Evolutionary conservation across 2,888 invertebrate species (phyloP), one percentile per base, ranked within the genome.

Genomic region (Clanis bilineata): DNA sequence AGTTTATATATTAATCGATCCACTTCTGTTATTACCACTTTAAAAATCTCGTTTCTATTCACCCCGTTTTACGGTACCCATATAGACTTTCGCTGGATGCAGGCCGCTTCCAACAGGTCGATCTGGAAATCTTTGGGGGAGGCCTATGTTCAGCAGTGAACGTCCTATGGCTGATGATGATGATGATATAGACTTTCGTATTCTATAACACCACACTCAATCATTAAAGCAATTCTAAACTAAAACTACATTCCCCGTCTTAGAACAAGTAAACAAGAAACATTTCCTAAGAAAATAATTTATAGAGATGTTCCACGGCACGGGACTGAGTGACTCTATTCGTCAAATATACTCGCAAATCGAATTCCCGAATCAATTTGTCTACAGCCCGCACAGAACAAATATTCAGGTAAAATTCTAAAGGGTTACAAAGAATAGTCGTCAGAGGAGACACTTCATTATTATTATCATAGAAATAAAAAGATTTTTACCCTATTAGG

Each of bases 341-440:
- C 47, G 58, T 39, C 58, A 32, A 58, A 58, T 58, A 47, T n/a
- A n/a, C n/a, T n/a, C n/a, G n/a, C 28, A 39, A 88, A 85, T 82
- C 76, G 77, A 77, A 82, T 83, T 77, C 68, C 64, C 64, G 76
- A 87, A 83, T 83, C 88, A 84, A 86, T 87, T 83, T 85, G 79
- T 76, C 73, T 82, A 73, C 75, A 63, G 69, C 70, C 71, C 70
- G 73, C 68, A 75, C 70, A 72, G 74, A 78, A 79, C 84, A 88
- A 88, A 87, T 81, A 85, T 79, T 79, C 82, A 83, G 80, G 82
- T 82, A 80, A 85, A 84, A 79, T 72, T 69, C 61, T 75, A 71
- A 77, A 74, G 76, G 72, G 70, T 4, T 3, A 3, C 39, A 56
- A 56, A 38, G 39, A 56, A 22, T 36, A 56, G 18, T 5, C 7